phyloP scores from a whole-genome alignment of 2,797 vertebrate genomes.

The Gambusia yucatana region DNA sequence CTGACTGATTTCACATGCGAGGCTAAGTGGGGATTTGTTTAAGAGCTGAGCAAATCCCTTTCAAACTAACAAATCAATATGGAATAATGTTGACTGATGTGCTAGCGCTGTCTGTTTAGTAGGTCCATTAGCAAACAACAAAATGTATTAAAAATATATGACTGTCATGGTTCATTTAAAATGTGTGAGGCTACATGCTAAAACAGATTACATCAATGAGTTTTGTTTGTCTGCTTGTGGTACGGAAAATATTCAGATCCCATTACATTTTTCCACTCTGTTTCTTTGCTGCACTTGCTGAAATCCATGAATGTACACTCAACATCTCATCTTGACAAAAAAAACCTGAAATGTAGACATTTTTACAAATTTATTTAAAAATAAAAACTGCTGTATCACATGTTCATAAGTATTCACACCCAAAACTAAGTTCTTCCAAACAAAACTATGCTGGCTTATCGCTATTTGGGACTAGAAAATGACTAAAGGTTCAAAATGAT shows the following conservation, averaged over 20 bases:
- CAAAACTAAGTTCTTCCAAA: not conserved
- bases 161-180: not conserved
- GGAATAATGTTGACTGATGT: constrained; percentile 45
- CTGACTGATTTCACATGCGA: not conserved
- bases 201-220: not conserved
- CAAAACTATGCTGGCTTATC: not conserved
- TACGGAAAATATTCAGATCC: no score
- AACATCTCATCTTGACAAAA: no score
- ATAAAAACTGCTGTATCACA: no score
- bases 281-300: no score
- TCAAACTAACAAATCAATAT: constrained; percentile 40
- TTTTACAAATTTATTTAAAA: no score
- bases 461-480: no score
- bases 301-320: no score
- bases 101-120: constrained; percentile 24
- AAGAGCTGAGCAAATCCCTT: constrained; percentile 37
- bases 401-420: no score
- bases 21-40: constrained; percentile 28
- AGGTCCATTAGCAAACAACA: constrained; percentile 24
- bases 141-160: not conserved
- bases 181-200: not conserved
- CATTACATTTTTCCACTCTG: no score
- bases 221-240: not conserved
- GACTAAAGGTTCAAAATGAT: constrained; percentile 6
- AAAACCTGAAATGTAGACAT: no score